Percentiles rank a stretch among this genome's conserved stretches.
Conservation (phyloP, 2,888 invertebrate genomes). For the Torymus aiolomorphi region DNA sequence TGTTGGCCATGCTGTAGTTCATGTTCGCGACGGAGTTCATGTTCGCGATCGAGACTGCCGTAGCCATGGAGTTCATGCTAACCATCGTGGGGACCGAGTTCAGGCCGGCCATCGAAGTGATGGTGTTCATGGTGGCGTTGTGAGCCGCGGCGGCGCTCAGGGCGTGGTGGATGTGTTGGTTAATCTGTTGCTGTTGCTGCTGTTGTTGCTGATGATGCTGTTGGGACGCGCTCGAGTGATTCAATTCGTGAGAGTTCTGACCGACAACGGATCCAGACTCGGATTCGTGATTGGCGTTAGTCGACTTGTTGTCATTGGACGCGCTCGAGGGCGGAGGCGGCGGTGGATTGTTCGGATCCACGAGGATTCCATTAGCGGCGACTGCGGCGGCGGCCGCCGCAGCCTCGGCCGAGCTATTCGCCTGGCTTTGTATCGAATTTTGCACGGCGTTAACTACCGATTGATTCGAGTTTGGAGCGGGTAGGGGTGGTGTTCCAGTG, state of each 20-base stretch:
- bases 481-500: slow-evolving; percentile 83
- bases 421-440: slow-evolving; percentile 68
- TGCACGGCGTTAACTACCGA: slow-evolving; percentile 70
- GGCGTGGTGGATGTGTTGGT: slow-evolving; percentile 76
- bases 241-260: slow-evolving; percentile 74
- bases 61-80: slow-evolving; percentile 63
- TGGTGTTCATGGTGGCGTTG: slow-evolving; percentile 65
- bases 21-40: slow-evolving; percentile 64
- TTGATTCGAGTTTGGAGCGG: slow-evolving; percentile 76
- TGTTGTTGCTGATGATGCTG: slow-evolving; percentile 68
- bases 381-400: slow-evolving; percentile 59
- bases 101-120: slow-evolving; percentile 69
- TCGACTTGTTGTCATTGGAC: slow-evolving; percentile 62
- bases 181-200: slow-evolving; percentile 56
- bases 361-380: slow-evolving; percentile 69
- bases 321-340: slow-evolving; percentile 70
- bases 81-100: slow-evolving; percentile 66
- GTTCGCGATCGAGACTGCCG: slow-evolving; percentile 62
- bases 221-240: slow-evolving; percentile 69
- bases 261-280: slow-evolving; percentile 61
- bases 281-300: slow-evolving; percentile 70
- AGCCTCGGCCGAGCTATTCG: slow-evolving; percentile 58
- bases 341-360: slow-evolving; percentile 74
- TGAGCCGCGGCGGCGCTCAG: slow-evolving; percentile 59
- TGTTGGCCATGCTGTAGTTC: slow-evolving; percentile 69